A percentile compares a stretch with the other conserved stretches of the same genome.
phyloP scores from a whole-genome alignment of 2,888 invertebrate genomes.

The Galeruca laticollis region DNA sequence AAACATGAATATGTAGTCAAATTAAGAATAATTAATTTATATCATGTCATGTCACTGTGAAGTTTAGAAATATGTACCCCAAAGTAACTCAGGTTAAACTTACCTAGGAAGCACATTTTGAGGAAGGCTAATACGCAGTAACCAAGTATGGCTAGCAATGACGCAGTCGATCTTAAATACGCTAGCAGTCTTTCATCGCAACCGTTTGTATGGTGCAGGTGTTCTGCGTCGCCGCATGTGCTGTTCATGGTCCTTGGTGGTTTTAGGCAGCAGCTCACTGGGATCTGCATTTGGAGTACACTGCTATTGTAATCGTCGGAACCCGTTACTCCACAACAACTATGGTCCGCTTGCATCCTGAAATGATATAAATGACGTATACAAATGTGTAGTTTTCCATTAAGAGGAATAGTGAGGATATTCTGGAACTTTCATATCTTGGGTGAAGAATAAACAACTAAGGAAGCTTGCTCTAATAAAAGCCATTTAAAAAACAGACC shows the following conservation, averaged over 20 bases:
- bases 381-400: not conserved
- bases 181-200: slow-evolving; percentile 80
- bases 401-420: too few species aligned
- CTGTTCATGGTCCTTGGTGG: slow-evolving; percentile 52
- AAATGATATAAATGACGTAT: not conserved
- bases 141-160: slow-evolving; percentile 81
- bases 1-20: too few species aligned
- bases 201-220: slow-evolving; percentile 67
- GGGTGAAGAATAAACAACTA: too few species aligned
- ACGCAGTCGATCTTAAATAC: slow-evolving; percentile 84
- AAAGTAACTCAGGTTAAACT: not conserved
- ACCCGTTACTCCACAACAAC: slow-evolving; percentile 80
- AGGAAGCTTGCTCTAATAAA: too few species aligned
- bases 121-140: slow-evolving; percentile 91
- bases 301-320: slow-evolving; percentile 67
- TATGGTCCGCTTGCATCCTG: slow-evolving; percentile 77
- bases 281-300: slow-evolving; percentile 46
- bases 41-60: too few species aligned
- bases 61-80: too few species aligned
- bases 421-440: too few species aligned
- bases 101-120: slow-evolving; percentile 85
- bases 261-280: slow-evolving; percentile 60
- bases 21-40: too few species aligned
- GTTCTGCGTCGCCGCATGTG: slow-evolving; percentile 46
- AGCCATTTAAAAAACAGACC: too few species aligned